These are phyloP conservation scores for Trissoscelio sp. DNA, from an alignment of 2,888 invertebrate genomes.

Conservation along the genomic window DNA sequence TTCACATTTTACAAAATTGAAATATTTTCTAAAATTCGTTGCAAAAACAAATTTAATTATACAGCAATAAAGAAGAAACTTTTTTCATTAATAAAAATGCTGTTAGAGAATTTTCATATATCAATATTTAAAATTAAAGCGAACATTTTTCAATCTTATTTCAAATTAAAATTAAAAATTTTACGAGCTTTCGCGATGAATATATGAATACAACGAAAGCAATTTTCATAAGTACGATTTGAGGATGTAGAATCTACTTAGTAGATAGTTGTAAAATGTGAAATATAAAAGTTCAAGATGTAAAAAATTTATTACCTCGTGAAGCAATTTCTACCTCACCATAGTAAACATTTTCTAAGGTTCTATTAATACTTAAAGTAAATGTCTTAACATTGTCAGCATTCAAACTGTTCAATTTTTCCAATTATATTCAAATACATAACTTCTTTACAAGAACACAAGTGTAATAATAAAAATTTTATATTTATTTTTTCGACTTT, in stretches of 20 bases:
- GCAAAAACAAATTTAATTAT: no score
- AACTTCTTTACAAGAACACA: no score
- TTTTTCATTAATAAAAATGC: no score
- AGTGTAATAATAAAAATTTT: background rate
- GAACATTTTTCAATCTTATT: conserved; percentile 11
- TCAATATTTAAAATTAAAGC: conserved; percentile 27
- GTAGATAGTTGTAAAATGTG: background rate
- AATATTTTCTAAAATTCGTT: no score
- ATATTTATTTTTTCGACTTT: background rate
- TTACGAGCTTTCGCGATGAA: conserved; percentile 16
- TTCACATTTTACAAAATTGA: no score
- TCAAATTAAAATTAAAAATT: conserved; percentile 29
- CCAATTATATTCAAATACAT: no score
- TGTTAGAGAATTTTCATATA: conserved; percentile 17
- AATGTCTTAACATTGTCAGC: no score
- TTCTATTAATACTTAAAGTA: no score
- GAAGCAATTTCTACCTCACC: background rate
- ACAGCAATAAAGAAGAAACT: no score
- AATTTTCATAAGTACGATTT: conserved; percentile 8
- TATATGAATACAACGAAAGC: conserved; percentile 6
- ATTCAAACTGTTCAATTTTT: no score
- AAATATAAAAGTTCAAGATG: background rate
- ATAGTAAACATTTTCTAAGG: no score
- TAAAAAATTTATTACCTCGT: background rate
- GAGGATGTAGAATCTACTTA: background rate